A percentile compares a stretch with the other conserved stretches of the same genome.
Evolutionary conservation across 1,140 invertebrate genomes (phyloP).

Genomic region (Eriocheir sinensis): DNA sequence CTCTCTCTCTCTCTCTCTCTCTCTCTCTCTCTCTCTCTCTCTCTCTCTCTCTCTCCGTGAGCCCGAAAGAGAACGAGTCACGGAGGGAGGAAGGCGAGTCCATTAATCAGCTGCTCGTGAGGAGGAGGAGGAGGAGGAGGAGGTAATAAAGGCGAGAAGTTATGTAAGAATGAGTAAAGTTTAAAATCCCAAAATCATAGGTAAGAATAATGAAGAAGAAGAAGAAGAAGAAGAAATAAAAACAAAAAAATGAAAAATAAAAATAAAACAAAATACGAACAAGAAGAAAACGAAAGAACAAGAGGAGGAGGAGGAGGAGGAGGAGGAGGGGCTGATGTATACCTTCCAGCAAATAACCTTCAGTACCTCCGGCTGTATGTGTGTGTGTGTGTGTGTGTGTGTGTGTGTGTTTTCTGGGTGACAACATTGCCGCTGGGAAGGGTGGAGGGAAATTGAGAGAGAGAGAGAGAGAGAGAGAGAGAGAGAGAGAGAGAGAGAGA

Average conservation of each 20-base stretch:
- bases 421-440: slow-evolving; percentile 9
- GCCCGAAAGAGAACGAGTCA: background rate
- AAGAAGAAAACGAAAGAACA: background rate
- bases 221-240: background rate
- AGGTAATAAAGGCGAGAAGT: background rate
- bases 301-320: slow-evolving; percentile 4
- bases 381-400: slow-evolving; percentile 22
- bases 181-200: background rate
- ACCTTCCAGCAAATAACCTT: background rate
- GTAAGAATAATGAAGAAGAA: background rate
- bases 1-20: background rate
- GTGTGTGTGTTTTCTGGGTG: background rate
- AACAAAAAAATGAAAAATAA: background rate
- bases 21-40: background rate
- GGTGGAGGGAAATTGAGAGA: background rate
- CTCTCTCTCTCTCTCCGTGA: background rate
- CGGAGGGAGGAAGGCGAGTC: background rate
- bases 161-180: background rate
- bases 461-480: background rate
- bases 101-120: background rate
- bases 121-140: background rate
- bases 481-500: background rate
- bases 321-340: background rate
- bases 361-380: slow-evolving; percentile 9
- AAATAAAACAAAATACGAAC: background rate